phyloP scores from a whole-genome alignment of 1,140 invertebrate genomes.

The Neoseiulus cucumeris region DNA sequence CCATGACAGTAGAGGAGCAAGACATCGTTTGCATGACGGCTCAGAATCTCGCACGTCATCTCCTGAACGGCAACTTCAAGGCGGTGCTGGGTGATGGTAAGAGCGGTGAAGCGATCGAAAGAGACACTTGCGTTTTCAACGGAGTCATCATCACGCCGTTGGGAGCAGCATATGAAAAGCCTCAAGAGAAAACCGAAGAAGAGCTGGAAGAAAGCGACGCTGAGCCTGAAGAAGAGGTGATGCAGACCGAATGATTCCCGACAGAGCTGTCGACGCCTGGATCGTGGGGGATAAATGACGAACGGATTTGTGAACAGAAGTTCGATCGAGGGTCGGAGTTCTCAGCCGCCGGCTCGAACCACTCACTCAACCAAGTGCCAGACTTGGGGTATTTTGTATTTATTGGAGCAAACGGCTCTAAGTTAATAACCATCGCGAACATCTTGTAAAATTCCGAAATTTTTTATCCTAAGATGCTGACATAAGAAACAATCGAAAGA shows the following conservation, averaged over 20 bases:
- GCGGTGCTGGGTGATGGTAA: slow-evolving; percentile 47
- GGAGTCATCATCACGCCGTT: slow-evolving; percentile 79
- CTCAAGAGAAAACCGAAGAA: slow-evolving; percentile 37
- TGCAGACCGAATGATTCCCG: background rate
- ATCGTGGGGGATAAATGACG: too few relatives aligned
- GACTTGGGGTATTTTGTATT: too few relatives aligned
- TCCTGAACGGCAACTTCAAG: slow-evolving; percentile 75
- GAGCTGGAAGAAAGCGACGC: slow-evolving; percentile 12
- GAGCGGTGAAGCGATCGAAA: slow-evolving; percentile 44
- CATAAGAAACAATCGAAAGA: too few relatives aligned
- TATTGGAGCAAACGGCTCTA: too few relatives aligned
- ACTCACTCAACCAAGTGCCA: too few relatives aligned
- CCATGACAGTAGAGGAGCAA: slow-evolving; percentile 79
- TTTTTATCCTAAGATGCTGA: too few relatives aligned
- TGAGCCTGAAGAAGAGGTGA: background rate
- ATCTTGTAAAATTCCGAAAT: too few relatives aligned
- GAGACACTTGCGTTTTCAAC: slow-evolving; percentile 64
- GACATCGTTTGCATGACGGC: slow-evolving; percentile 80
- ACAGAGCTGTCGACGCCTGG: too few relatives aligned
- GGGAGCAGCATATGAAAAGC: slow-evolving; percentile 64
- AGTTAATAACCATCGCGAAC: too few relatives aligned
- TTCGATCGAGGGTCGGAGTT: too few relatives aligned
- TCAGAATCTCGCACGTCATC: slow-evolving; percentile 62
- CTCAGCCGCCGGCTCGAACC: too few relatives aligned
- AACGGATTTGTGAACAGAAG: too few relatives aligned